Conservation (phyloP, 2,888 invertebrate genomes). For the Philopedon plagiatum region DNA sequence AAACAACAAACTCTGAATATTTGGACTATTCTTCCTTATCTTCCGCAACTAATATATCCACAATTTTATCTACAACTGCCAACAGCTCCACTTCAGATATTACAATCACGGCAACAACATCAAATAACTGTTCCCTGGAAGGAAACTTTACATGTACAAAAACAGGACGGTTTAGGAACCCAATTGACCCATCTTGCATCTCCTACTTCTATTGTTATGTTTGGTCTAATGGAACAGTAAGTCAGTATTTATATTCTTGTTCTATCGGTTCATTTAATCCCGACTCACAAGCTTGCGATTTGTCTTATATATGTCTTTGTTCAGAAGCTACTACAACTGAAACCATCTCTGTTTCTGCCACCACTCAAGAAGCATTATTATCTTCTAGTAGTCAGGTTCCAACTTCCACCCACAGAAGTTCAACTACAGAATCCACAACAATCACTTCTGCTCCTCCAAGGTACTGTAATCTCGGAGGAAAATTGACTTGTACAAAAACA, state of each 20-base stretch:
- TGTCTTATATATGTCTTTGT: slow-evolving; percentile 46
- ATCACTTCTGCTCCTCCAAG: background rate
- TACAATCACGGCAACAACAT: background rate
- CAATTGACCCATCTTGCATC: slow-evolving; percentile 46
- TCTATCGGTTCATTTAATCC: slow-evolving; percentile 44
- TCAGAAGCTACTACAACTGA: background rate
- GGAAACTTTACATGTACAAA: slow-evolving; percentile 30
- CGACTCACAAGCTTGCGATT: slow-evolving; percentile 39
- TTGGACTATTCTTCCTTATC: too few relatives aligned
- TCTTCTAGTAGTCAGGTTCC: background rate
- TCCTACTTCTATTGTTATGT: slow-evolving; percentile 48
- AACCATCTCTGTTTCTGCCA: background rate
- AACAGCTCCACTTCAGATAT: background rate
- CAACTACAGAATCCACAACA: background rate
- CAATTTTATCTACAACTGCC: background rate
- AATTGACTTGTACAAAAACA: slow-evolving; percentile 28
- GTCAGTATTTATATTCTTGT: slow-evolving; percentile 6
- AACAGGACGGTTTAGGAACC: slow-evolving; percentile 35
- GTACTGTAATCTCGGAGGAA: slow-evolving; percentile 13
- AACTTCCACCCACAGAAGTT: background rate
- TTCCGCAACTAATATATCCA: background rate
- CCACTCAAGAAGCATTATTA: background rate
- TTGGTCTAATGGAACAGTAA: slow-evolving; percentile 9
- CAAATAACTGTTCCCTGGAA: slow-evolving; percentile 4
- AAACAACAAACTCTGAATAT: too few relatives aligned